A percentile compares a stretch with the other conserved stretches of the same genome.
Conservation (phyloP, 2,888 invertebrate species). For the Hydrotaea cyrtoneurina region DNA sequence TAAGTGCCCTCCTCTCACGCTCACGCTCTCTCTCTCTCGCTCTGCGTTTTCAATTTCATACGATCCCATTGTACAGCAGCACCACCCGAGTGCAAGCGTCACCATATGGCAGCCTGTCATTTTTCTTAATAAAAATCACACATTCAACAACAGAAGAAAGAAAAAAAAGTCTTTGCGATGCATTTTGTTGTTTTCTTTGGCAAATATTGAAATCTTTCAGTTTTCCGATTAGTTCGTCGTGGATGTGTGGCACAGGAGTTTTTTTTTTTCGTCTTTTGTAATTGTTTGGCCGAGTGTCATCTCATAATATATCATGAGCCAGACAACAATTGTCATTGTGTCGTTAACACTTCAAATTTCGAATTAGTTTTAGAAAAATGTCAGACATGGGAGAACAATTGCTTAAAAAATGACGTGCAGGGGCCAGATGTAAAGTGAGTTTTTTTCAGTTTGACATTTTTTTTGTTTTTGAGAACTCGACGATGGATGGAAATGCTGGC, state of each 20-base stretch:
- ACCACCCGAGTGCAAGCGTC: not conserved
- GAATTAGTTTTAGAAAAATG: constrained; percentile 44
- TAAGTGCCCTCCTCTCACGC: not conserved
- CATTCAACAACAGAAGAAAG: constrained; percentile 41
- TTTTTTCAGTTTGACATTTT: not conserved
- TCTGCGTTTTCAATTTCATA: not conserved
- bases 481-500: not conserved
- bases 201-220: not conserved
- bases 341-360: constrained; percentile 57
- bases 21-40: not conserved
- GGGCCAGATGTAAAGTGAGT: not conserved
- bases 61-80: not conserved
- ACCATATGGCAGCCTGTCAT: constrained; percentile 40
- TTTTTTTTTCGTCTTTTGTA: not conserved
- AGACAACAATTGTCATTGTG: constrained; percentile 49
- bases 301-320: not conserved
- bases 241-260: not conserved
- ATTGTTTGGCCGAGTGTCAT: not conserved
- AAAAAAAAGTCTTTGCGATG: not conserved
- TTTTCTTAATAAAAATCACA: constrained; percentile 35
- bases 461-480: not conserved
- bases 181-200: not conserved
- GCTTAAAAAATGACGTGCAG: not conserved
- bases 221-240: constrained; percentile 33
- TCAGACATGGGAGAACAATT: not conserved